Conservation (phyloP, 35 echinoderm and acorn worm genomes). For the Patiria miniata region DNA sequence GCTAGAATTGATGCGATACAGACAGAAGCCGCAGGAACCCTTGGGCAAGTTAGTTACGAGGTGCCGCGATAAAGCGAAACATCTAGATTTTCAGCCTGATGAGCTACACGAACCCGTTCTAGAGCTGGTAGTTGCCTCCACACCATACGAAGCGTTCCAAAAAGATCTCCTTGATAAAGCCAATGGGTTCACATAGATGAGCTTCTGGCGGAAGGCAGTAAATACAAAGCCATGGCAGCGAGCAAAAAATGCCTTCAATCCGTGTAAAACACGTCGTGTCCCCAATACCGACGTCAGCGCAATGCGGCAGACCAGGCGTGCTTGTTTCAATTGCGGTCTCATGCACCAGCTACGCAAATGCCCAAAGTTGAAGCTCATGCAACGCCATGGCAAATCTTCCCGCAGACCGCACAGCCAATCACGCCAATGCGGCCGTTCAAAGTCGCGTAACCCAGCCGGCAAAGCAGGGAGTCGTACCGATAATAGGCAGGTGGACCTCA, state of each 20-base stretch:
- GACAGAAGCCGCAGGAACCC: constrained; percentile 26
- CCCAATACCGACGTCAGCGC: too few species aligned
- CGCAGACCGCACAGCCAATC: neutral
- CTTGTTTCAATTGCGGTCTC: too few species aligned
- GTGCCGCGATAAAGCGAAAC: constrained; percentile 13
- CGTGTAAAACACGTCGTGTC: too few species aligned
- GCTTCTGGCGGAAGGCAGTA: constrained; percentile 32
- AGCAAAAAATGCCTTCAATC: constrained; percentile 26
- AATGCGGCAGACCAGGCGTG: too few species aligned
- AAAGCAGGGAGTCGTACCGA: neutral
- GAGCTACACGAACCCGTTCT: neutral
- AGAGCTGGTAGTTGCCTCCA: constrained; percentile 29
- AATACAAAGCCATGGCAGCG: constrained; percentile 50
- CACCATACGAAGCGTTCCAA: constrained; percentile 24
- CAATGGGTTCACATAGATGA: neutral
- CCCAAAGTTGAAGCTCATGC: neutral
- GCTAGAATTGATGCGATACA: constrained; percentile 46
- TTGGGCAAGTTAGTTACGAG: constrained; percentile 38
- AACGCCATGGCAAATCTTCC: neutral
- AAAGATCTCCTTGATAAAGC: constrained; percentile 50
- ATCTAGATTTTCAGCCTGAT: neutral
- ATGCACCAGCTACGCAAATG: too few species aligned
- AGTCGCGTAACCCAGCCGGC: neutral
- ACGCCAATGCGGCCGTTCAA: neutral
- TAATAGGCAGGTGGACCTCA: constrained; percentile 8